Percentiles rank a stretch among this genome's conserved stretches.
Evolutionary conservation across 2,888 invertebrate genomes (phyloP).

Genomic region (Dorcus hopei): DNA sequence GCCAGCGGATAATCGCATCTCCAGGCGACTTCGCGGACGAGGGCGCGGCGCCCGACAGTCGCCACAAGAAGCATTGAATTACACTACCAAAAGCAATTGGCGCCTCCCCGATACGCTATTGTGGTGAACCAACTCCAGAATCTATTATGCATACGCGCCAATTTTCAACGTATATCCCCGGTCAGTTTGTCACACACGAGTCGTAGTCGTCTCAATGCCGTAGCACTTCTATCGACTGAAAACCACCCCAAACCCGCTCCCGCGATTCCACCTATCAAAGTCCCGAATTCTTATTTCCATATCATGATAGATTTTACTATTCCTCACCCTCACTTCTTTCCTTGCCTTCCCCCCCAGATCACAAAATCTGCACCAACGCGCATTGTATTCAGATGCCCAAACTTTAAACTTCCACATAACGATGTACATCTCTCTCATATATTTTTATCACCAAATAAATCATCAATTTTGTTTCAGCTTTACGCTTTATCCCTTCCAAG

Average conservation of each 20-base stretch:
- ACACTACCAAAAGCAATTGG: slow-evolving; percentile 28
- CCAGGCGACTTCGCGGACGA: slow-evolving; percentile 15
- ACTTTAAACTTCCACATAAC: not conserved
- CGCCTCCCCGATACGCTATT: slow-evolving; percentile 23
- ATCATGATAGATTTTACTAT: slow-evolving; percentile 44
- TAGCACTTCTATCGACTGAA: slow-evolving; percentile 1
- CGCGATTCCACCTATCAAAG: slow-evolving; percentile 37
- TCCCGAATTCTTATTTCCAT: slow-evolving; percentile 45
- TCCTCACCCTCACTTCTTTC: slow-evolving; percentile 20
- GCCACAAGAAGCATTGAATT: slow-evolving; percentile 22
- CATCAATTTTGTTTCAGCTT: too few species aligned
- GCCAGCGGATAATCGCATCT: slow-evolving; percentile 22
- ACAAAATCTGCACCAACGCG: not conserved
- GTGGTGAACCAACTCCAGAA: slow-evolving; percentile 10
- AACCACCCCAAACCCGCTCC: slow-evolving; percentile 1
- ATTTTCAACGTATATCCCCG: slow-evolving; percentile 15
- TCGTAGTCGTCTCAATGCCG: not conserved
- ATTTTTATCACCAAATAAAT: too few species aligned
- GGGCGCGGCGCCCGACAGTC: slow-evolving; percentile 10
- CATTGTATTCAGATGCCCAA: not conserved
- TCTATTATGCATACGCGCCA: slow-evolving; percentile 23
- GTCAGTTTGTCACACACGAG: slow-evolving; percentile 22
- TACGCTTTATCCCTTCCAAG: too few species aligned
- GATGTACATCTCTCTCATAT: too few species aligned
- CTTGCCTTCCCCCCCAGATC: not conserved